Evolutionary conservation across 1,140 invertebrate genomes (phyloP), one percentile per base, ranked within the genome.

Genomic region (Acromyrmex charruanus): DNA sequence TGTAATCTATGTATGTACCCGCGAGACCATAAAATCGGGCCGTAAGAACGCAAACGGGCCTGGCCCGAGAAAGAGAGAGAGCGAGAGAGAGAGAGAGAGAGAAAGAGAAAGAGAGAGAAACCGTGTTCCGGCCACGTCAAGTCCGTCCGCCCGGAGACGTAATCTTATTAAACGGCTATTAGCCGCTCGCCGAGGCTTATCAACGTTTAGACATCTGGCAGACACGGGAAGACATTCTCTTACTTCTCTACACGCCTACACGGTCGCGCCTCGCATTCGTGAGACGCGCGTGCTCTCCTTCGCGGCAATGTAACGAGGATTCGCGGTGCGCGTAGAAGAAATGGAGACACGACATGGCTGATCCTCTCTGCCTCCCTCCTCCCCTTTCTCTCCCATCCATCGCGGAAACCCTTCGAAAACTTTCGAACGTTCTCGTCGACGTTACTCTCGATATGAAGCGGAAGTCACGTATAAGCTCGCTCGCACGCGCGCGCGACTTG

Each of bases 111-210:
- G 71, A 74, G 28, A 55, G 1, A 51, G 25, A 89, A 68, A 2
- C 92, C 65, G 89, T 93, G 92, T 94, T 94, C 92, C 92, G 94
- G 92, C 91, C 93, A 93, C 92, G 94, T 94, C 94, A 93, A 92
- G 91, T 93, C 91, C 89, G 92, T 94, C 91, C 92, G 79, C 86
- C 88, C 88, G 89, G 91, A 93, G 93, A 95, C 94, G 93, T 94
- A 94, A 95, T 94, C 94, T 94, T 94, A 95, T 95, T 95, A 95
- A 95, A 95, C 93, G 94, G 93, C 92, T 95, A 95, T 94, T 95
- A 94, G 93, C 93, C 93, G 93, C 92, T 94, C 93, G 94, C 87
- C 92, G 90, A 91, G 92, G 90, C 94, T 94, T 94, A 93, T 95
- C 94, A 94, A 94, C 94, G 94, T 95, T 95, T 94, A 93, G 94